Evolutionary conservation across 2,888 invertebrate genomes (phyloP).

Genomic region (Acleris emargana): DNA sequence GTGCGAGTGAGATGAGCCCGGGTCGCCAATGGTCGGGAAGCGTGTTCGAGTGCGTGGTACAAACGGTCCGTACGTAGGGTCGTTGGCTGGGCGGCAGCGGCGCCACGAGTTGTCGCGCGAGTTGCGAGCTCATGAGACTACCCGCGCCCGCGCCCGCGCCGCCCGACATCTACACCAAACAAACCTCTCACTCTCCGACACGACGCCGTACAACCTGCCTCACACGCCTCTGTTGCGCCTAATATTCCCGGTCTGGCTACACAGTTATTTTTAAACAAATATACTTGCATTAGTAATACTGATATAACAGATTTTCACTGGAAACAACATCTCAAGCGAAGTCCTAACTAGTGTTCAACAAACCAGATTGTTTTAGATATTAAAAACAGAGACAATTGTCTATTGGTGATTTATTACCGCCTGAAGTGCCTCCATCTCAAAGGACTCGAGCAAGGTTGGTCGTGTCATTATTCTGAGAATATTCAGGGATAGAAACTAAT

Average conservation of each 20-base stretch:
- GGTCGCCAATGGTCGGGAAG: constrained; percentile 75
- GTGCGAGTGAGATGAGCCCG: constrained; percentile 63
- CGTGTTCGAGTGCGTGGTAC: constrained; percentile 83
- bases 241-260: neutral
- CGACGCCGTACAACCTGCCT: neutral
- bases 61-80: constrained; percentile 83
- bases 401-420: no score
- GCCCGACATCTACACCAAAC: constrained; percentile 72
- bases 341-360: no score
- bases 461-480: no score
- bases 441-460: no score
- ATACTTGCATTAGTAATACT: no score
- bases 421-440: no score
- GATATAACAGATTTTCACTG: no score
- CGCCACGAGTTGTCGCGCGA: constrained; percentile 84
- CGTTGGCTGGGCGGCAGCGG: constrained; percentile 80
- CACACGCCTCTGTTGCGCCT: neutral
- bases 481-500: no score
- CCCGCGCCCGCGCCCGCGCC: constrained; percentile 61
- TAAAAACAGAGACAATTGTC: no score
- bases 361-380: no score
- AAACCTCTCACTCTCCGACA: constrained; percentile 44
- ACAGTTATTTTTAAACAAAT: no score
- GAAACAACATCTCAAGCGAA: no score
- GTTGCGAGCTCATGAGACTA: constrained; percentile 84